A percentile compares a stretch with the other conserved stretches of the same genome.
Conservation (phyloP, 2,113 vertebrate genomes). For the Galemys pyrenaicus region DNA sequence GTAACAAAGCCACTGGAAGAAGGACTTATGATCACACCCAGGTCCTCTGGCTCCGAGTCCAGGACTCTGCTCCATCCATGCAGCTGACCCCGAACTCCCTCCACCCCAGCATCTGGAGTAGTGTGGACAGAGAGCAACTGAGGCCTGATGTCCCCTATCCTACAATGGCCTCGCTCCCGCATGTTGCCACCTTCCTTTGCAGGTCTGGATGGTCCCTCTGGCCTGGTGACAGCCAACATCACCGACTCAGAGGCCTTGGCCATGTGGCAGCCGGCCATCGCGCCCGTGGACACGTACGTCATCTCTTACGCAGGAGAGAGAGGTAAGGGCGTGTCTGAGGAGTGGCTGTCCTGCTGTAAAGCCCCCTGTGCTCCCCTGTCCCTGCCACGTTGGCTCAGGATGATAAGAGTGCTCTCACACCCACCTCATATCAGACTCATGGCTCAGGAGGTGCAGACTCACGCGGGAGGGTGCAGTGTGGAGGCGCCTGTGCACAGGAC, state of each 20-base stretch:
- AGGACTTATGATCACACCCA: background rate
- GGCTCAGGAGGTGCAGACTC: background rate
- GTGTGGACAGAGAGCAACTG: background rate
- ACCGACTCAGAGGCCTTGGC: slow-evolving; percentile 93
- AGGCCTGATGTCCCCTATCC: background rate
- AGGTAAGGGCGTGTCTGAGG: slow-evolving; percentile 84
- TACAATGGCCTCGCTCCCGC: background rate
- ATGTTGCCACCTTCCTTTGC: slow-evolving; percentile 49
- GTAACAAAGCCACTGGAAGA: background rate
- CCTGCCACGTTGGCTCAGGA: fast-evolving
- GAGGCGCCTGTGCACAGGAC: background rate
- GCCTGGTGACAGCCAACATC: slow-evolving; percentile 92
- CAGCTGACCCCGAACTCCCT: background rate
- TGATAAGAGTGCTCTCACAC: background rate
- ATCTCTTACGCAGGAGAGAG: slow-evolving; percentile 92
- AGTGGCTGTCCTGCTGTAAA: background rate
- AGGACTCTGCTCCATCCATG: background rate
- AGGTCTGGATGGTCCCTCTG: slow-evolving; percentile 95
- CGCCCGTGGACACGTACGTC: slow-evolving; percentile 94
- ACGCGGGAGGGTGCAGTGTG: background rate
- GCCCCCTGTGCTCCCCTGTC: background rate
- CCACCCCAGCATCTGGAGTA: background rate
- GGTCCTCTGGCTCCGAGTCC: background rate
- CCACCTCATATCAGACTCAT: background rate
- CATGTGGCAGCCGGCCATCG: slow-evolving; percentile 96